These are phyloP conservation scores for Sander vitreus DNA, from an alignment of 2,113 vertebrate species.

Conservation along the genomic window DNA sequence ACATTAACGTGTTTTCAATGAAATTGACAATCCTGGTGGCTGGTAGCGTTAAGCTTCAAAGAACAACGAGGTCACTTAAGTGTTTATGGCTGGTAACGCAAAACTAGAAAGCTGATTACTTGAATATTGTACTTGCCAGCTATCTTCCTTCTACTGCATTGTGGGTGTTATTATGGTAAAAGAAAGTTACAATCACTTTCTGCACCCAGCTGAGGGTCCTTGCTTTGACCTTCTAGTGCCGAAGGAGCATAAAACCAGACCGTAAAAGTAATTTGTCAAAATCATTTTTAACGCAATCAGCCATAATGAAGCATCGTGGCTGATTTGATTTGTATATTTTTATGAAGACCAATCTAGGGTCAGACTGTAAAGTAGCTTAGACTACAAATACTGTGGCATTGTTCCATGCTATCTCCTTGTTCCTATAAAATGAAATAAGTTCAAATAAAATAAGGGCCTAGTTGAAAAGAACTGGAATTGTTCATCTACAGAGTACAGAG, in stretches of 20 bases:
- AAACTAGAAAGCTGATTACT: background rate
- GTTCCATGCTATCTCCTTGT: background rate
- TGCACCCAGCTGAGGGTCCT: conserved; percentile 7
- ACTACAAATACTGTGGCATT: background rate
- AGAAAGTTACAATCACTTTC: background rate
- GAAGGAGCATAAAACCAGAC: conserved; percentile 40
- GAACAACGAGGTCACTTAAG: background rate
- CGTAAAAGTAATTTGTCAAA: conserved; percentile 56
- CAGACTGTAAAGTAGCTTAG: background rate
- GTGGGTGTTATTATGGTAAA: background rate
- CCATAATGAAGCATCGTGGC: conserved; percentile 42
- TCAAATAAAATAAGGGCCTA: background rate
- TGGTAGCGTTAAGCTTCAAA: background rate
- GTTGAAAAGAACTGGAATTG: background rate
- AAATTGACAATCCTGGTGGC: conserved; percentile 27
- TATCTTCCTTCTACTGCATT: background rate
- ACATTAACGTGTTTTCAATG: conserved; percentile 43
- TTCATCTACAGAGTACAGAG: background rate
- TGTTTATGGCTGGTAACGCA: background rate
- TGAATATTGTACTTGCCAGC: background rate
- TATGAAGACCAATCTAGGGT: conserved; percentile 13
- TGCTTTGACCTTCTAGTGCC: conserved; percentile 41
- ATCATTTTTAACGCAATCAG: conserved; percentile 39
- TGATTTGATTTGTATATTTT: conserved; percentile 39
- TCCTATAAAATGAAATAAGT: background rate